Base-by-base conservation (phyloP, 2,888 invertebrate genomes). In the Phortica okadai region DNA sequence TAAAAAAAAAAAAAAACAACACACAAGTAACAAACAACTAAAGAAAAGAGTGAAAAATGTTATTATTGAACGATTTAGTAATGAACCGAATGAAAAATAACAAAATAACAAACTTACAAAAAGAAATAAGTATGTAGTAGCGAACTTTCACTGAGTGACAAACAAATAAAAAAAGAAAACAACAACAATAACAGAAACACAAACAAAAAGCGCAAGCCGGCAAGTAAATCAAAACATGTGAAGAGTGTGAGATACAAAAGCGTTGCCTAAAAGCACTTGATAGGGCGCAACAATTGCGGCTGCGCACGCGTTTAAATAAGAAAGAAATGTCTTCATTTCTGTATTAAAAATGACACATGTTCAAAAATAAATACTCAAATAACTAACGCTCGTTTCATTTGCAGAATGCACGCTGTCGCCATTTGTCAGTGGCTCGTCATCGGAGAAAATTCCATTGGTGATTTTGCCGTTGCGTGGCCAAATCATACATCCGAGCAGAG, bases 401-500 rank as follows among this genome's bases (percentile, higher is more conserved):
- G 3, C 93, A 96, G 96, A 96, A 92, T 96, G 96, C 92, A 93
- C 95, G 62, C 92, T 96, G 88, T 96, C 96, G 74, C 95, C 96
- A 44, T 97, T 97, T 90, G 93, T 94, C 69, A 94, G 94, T 83
- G 95, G 95, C 77, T 93, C 94, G 25, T 95, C 95, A 67, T 93
- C 93, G 75, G 97, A 97, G 90, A 94, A 94, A 89, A 96, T 97
- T 83, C 97, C 97, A 33, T 96, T 96, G 90, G 96, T 97, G 25
- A 97, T 95, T 90, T 92, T 97, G 82, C 97, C 97, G 21, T 92
- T 96, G 80, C 95, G 95, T 89, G 96, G 96, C 64, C 97, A 97
- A 92, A 96, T 97, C 83, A 95, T 97, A 84, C 95, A 97, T 92
- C 97, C 97, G 1, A 96, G 96, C 81, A 95, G 95, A 85, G 96